A percentile compares a stretch with the other conserved stretches of the same genome.
phyloP scores from a whole-genome alignment of 2,113 vertebrate species.

The Boulengeromyrus knoepffleri region DNA sequence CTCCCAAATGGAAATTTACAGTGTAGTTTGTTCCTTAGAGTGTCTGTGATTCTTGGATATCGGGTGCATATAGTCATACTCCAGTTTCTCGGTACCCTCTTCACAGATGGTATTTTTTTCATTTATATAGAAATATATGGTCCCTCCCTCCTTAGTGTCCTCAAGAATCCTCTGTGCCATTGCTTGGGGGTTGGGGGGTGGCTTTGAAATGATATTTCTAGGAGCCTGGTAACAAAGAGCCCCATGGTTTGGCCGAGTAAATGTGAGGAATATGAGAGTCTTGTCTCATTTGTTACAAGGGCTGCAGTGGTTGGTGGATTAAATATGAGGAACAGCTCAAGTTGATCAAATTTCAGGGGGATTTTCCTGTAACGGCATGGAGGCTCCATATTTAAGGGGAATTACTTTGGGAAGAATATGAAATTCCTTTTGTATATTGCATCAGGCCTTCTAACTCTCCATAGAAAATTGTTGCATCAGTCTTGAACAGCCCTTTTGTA shows the following conservation, averaged over 20 bases:
- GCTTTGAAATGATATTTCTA: background rate
- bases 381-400: background rate
- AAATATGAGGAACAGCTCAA: background rate
- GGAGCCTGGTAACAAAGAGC: background rate
- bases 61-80: background rate
- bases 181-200: background rate
- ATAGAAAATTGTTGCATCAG: background rate
- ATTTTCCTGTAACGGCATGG: background rate
- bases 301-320: background rate
- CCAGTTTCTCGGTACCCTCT: background rate
- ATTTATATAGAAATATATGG: background rate
- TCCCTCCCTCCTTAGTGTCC: background rate
- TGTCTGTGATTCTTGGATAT: background rate
- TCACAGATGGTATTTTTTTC: background rate
- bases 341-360: background rate
- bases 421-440: background rate
- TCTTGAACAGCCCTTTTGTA: background rate
- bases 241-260: background rate
- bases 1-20: background rate
- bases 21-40: background rate
- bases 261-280: background rate
- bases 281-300: background rate
- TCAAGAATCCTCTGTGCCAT: background rate
- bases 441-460: background rate
- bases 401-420: background rate